These are phyloP conservation scores for Corythoichthys haematopterus DNA, from an alignment of 2,113 vertebrate species.

Conservation along the genomic window DNA sequence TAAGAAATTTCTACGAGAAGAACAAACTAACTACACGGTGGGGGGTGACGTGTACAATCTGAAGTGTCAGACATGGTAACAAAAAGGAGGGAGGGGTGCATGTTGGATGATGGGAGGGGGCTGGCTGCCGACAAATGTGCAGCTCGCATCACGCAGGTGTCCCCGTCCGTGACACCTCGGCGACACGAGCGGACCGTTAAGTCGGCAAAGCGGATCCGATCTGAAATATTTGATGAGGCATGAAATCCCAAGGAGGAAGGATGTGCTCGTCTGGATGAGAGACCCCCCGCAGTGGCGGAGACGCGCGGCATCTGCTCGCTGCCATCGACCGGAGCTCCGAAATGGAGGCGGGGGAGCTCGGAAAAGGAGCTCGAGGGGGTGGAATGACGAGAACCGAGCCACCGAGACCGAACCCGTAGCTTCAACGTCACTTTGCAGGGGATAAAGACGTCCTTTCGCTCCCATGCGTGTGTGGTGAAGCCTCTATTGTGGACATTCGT, in stretches of 20 bases:
- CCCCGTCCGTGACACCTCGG: conserved; percentile 24
- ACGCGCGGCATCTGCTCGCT: conserved; percentile 55
- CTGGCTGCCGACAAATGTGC: conserved; percentile 30
- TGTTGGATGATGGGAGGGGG: conserved; percentile 2
- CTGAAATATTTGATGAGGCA: conserved; percentile 30
- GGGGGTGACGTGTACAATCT: neutral
- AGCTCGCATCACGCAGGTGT: conserved; percentile 53
- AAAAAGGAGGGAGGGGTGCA: conserved; percentile 1
- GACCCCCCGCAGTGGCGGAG: conserved; percentile 59
- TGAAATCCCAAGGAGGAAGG: conserved; percentile 39
- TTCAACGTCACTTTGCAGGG: neutral
- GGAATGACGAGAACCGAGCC: neutral
- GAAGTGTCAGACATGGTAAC: neutral
- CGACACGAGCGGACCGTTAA: conserved; percentile 1
- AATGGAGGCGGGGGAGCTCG: neutral
- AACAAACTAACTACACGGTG: conserved; percentile 14
- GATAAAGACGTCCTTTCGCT: neutral
- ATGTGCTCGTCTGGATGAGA: conserved; percentile 55
- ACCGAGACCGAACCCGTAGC: neutral
- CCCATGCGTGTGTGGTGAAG: neutral
- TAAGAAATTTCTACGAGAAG: neutral
- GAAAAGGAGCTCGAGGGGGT: neutral
- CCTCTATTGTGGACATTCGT: conserved; percentile 10
- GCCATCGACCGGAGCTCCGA: conserved; percentile 58
- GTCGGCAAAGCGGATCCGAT: conserved; percentile 45